phyloP scores from a whole-genome alignment of 2,113 vertebrate genomes.

The Chaetops frenatus region DNA sequence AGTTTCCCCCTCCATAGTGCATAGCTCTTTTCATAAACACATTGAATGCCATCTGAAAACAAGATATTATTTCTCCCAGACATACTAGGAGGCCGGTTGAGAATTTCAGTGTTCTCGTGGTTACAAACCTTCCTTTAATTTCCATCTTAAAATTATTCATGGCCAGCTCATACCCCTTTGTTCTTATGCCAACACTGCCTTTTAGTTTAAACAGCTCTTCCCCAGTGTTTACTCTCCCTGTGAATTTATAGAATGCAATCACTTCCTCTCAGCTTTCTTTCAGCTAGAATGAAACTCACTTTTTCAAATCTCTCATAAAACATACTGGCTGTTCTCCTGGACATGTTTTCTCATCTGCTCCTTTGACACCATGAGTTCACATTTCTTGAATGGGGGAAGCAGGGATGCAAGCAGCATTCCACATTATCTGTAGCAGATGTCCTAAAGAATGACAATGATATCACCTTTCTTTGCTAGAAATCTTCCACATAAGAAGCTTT shows the following conservation, averaged over 20 bases:
- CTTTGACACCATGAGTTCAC: not conserved
- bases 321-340: not conserved
- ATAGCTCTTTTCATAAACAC: not conserved
- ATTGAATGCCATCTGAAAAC: not conserved
- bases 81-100: not conserved
- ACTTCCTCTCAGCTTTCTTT: not conserved
- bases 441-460: not conserved
- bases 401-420: not conserved
- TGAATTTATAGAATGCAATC: slow-evolving; percentile 34
- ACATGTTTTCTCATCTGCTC: not conserved
- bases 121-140: not conserved
- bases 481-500: not conserved
- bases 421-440: not conserved
- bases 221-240: slow-evolving; percentile 4
- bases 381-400: not conserved
- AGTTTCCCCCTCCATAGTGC: not conserved
- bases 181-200: not conserved
- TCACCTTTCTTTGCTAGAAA: not conserved
- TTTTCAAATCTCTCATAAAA: not conserved
- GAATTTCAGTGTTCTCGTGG: not conserved
- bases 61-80: not conserved
- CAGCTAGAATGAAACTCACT: not conserved
- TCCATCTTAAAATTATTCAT: slow-evolving; percentile 39
- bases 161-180: not conserved
- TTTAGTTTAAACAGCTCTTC: slow-evolving; percentile 36